Evolutionary conservation across 1,140 invertebrate genomes (phyloP).

Genomic region (Brachionus paranguensis): DNA sequence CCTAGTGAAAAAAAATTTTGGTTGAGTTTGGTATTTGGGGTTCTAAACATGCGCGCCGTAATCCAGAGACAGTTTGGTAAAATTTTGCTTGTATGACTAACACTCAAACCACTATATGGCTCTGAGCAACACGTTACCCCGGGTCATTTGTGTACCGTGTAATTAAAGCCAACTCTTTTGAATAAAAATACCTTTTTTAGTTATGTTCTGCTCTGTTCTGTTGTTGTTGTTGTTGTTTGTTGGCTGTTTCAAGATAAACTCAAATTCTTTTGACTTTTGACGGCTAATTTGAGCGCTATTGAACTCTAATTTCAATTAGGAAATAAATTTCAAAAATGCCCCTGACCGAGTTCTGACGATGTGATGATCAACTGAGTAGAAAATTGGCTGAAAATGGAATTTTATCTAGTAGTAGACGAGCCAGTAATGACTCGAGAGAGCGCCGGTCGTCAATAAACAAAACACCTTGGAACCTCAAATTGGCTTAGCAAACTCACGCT

Average conservation of each 20-base stretch:
- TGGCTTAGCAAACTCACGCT: slow-evolving; percentile 12
- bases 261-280: not conserved
- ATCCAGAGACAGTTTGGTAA: too few relatives aligned
- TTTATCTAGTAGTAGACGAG: not conserved
- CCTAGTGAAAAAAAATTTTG: too few relatives aligned
- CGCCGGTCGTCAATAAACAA: not conserved
- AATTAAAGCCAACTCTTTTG: not conserved
- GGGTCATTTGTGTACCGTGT: not conserved
- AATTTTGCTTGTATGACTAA: too few relatives aligned
- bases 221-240: not conserved
- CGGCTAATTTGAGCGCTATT: not conserved
- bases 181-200: not conserved
- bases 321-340: not conserved
- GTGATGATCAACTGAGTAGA: slow-evolving; percentile 22
- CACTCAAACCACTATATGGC: not conserved
- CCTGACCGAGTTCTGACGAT: not conserved
- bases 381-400: slow-evolving; percentile 15
- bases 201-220: not conserved
- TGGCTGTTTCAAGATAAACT: not conserved
- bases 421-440: not conserved
- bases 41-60: too few relatives aligned
- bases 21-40: too few relatives aligned
- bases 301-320: slow-evolving; percentile 14
- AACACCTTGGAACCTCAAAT: not conserved
- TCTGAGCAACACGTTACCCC: not conserved